Conservation (phyloP, 2,888 invertebrate genomes). For the Drosophila multiciliata region DNA sequence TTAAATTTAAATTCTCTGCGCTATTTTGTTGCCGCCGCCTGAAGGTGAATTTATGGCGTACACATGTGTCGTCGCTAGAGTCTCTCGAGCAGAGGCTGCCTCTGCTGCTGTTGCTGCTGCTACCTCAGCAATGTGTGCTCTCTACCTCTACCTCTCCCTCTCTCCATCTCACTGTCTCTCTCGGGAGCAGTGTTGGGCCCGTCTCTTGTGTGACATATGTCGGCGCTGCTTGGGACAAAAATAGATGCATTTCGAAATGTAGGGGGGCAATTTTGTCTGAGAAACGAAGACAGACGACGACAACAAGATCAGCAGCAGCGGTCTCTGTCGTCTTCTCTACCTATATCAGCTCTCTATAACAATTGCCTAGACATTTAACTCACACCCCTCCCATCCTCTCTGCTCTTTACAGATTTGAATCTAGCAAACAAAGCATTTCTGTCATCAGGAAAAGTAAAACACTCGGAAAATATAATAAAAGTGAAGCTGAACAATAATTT, state of each 20-base stretch:
- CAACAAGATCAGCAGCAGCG: conserved; percentile 21
- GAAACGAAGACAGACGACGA: conserved; percentile 23
- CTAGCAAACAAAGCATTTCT: conserved; percentile 26
- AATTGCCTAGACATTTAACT: conserved; percentile 16
- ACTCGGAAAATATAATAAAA: conserved; percentile 11
- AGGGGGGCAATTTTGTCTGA: conserved; percentile 70
- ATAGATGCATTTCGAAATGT: conserved; percentile 75
- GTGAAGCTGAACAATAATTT: conserved; percentile 11
- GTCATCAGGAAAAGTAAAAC: conserved; percentile 4
- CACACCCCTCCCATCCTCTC: conserved; percentile 5
- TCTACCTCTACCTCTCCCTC: neutral
- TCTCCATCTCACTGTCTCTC: neutral
- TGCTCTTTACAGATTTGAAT: conserved; percentile 40
- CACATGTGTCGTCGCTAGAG: conserved; percentile 68
- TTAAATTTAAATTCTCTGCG: conserved; percentile 74
- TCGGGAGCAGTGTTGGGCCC: neutral
- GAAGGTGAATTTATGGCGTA: conserved; percentile 80
- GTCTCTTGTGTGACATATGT: conserved; percentile 69
- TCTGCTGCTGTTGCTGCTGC: neutral
- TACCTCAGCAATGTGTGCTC: conserved; percentile 24
- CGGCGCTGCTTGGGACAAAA: conserved; percentile 60
- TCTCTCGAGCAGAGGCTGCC: conserved; percentile 13
- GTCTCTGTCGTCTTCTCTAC: conserved; percentile 17
- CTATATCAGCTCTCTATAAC: conserved; percentile 11
- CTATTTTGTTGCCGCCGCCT: conserved; percentile 59